These are phyloP conservation scores for Otolemur garnettii DNA, from an alignment of 2,113 vertebrate species.

Conservation along the genomic window DNA sequence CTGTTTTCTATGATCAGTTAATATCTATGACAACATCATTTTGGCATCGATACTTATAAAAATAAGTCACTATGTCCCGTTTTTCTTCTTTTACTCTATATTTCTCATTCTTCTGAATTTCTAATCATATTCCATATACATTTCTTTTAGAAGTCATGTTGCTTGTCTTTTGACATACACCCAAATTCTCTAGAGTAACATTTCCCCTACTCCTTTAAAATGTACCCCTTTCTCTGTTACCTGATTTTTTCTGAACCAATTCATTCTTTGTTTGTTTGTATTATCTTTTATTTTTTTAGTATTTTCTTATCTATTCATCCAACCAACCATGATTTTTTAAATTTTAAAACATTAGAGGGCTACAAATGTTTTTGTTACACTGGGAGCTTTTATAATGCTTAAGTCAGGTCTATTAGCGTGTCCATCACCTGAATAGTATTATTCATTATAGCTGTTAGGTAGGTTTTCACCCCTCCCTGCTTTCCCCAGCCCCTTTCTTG, in stretches of 20 bases:
- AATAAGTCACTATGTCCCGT: slow-evolving; percentile 34
- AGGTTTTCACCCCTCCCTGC: too few species aligned
- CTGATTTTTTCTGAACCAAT: neutral
- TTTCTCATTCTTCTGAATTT: slow-evolving; percentile 47
- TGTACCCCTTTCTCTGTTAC: neutral
- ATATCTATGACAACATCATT: slow-evolving; percentile 63
- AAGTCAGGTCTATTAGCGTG: too few species aligned
- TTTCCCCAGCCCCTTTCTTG: too few species aligned
- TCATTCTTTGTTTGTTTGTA: neutral
- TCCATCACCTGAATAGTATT: too few species aligned
- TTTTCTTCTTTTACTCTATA: slow-evolving; percentile 50
- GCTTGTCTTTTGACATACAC: slow-evolving; percentile 7
- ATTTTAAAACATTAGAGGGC: too few species aligned
- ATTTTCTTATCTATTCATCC: neutral
- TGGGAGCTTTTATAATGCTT: too few species aligned
- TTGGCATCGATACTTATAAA: slow-evolving; percentile 53
- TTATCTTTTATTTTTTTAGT: slow-evolving; percentile 22
- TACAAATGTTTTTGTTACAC: too few species aligned
- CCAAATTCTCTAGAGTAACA: neutral
- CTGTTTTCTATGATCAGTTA: slow-evolving; percentile 57
- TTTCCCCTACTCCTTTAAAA: slow-evolving; percentile 14
- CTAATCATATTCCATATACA: neutral
- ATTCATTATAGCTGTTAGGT: too few species aligned
- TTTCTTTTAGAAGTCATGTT: slow-evolving; percentile 61
- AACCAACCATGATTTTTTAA: neutral